Percentiles rank a stretch among this genome's conserved stretches.
phyloP scores from a whole-genome alignment of 2,797 vertebrate species.

The Pagetopsis macropterus region DNA sequence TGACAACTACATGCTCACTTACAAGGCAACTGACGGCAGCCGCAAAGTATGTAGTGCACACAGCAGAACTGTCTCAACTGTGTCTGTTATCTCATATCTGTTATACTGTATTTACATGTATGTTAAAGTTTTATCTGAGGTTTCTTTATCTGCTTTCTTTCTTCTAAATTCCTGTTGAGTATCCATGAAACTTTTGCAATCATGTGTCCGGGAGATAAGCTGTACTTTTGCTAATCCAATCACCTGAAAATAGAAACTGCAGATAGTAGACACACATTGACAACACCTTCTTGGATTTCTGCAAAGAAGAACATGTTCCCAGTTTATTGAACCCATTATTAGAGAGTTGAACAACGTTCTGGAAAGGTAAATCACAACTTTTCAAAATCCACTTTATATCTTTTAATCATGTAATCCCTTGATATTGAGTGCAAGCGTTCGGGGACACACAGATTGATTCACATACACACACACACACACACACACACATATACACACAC shows the following conservation, averaged over 20 bases:
- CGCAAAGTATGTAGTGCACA: slow-evolving; percentile 86
- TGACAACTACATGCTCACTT: slow-evolving; percentile 96
- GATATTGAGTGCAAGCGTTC: slow-evolving; percentile 8
- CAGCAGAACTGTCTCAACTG: not conserved
- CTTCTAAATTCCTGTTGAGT: slow-evolving; percentile 5
- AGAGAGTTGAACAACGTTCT: slow-evolving; percentile 7
- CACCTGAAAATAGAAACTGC: slow-evolving; percentile 39
- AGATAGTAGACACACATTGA: slow-evolving; percentile 27
- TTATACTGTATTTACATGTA: not conserved
- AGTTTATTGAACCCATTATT: slow-evolving; percentile 27
- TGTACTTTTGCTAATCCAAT: slow-evolving; percentile 20
- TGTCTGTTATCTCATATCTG: not conserved
- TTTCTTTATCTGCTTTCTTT: slow-evolving; percentile 18
- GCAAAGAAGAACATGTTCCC: slow-evolving; percentile 16
- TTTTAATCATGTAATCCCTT: slow-evolving; percentile 47
- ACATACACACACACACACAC: no score
- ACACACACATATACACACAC: not conserved
- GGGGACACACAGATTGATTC: not conserved
- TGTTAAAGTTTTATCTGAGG: slow-evolving; percentile 23
- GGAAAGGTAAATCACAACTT: slow-evolving; percentile 30
- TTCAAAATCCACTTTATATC: slow-evolving; percentile 28
- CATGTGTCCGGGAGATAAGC: slow-evolving; percentile 28
- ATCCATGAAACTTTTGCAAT: slow-evolving; percentile 5
- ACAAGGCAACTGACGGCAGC: slow-evolving; percentile 89
- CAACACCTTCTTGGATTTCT: slow-evolving; percentile 9